Evolutionary conservation across 1,140 invertebrate species (phyloP).

Genomic region (Drosophila albomicans): DNA sequence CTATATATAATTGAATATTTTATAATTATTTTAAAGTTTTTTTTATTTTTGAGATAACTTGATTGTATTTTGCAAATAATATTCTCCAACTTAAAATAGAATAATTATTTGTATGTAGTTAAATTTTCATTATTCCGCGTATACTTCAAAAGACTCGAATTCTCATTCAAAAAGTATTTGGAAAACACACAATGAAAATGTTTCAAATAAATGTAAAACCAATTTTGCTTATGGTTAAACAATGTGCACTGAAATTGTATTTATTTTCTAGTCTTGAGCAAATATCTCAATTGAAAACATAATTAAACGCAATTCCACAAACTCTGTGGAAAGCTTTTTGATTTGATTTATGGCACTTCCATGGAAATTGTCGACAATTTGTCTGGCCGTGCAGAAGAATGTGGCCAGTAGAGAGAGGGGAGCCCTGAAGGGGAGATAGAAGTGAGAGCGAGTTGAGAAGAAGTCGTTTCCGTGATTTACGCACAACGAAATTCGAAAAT

Average conservation of each 20-base stretch:
- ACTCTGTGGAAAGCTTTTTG: conserved; percentile 58
- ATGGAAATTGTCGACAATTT: conserved; percentile 83
- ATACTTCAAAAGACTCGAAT: no score
- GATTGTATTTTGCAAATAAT: no score
- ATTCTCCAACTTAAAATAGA: no score
- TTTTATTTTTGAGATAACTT: no score
- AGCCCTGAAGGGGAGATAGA: neutral
- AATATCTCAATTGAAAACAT: conserved; percentile 48
- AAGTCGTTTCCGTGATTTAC: conserved; percentile 80
- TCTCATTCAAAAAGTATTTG: neutral
- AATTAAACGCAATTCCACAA: conserved; percentile 69
- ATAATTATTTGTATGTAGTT: no score
- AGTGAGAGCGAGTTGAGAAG: conserved; percentile 53
- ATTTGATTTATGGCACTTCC: conserved; percentile 83
- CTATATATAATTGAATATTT: no score
- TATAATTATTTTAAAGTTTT: no score
- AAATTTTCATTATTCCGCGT: no score
- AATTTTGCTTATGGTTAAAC: conserved; percentile 1
- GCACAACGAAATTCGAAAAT: conserved; percentile 77
- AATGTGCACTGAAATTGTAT: conserved; percentile 15
- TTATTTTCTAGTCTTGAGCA: conserved; percentile 37
- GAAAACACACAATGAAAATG: neutral
- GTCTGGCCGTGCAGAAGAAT: conserved; percentile 67
- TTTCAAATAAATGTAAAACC: neutral
- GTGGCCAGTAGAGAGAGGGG: neutral